A percentile compares a stretch with the other conserved stretches of the same genome.
phyloP scores from a whole-genome alignment of 2,888 invertebrate genomes.

The Ichneumoninae sp. region DNA sequence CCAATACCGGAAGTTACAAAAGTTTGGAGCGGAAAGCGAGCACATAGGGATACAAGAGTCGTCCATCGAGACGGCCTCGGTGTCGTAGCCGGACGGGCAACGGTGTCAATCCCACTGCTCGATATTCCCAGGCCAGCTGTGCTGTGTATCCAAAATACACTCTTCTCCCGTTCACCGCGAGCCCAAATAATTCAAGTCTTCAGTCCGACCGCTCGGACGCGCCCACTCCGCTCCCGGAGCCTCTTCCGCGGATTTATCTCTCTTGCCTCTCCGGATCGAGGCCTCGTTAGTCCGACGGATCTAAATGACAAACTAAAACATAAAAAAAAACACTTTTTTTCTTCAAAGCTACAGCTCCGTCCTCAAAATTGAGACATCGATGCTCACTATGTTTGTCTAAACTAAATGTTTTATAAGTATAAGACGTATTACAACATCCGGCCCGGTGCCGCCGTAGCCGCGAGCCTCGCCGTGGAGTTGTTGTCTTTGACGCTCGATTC shows the following conservation, averaged over 20 bases:
- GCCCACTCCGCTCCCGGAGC: conserved; percentile 8
- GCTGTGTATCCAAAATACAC: conserved; percentile 80
- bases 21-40: neutral
- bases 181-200: conserved; percentile 73
- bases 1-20: neutral
- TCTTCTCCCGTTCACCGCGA: conserved; percentile 69
- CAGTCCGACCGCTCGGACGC: conserved; percentile 20
- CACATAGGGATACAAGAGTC: neutral
- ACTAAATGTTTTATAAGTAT: conserved; percentile 6
- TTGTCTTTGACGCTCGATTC: conserved; percentile 21
- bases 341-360: conserved; percentile 17
- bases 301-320: neutral
- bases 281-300: conserved; percentile 17
- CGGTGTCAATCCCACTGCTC: conserved; percentile 57
- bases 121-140: conserved; percentile 74
- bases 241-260: conserved; percentile 40
- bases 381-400: conserved; percentile 53
- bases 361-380: conserved; percentile 20
- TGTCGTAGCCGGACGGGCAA: conserved; percentile 20
- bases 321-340: conserved; percentile 6
- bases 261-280: neutral
- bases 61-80: conserved; percentile 11
- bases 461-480: conserved; percentile 1
- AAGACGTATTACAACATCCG: conserved; percentile 22
- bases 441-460: conserved; percentile 24